Evolutionary conservation across 53 echinoderm and acorn worm genomes (phyloP), one percentile per base, ranked within the genome.

Genomic region (Holothuria scabra): DNA sequence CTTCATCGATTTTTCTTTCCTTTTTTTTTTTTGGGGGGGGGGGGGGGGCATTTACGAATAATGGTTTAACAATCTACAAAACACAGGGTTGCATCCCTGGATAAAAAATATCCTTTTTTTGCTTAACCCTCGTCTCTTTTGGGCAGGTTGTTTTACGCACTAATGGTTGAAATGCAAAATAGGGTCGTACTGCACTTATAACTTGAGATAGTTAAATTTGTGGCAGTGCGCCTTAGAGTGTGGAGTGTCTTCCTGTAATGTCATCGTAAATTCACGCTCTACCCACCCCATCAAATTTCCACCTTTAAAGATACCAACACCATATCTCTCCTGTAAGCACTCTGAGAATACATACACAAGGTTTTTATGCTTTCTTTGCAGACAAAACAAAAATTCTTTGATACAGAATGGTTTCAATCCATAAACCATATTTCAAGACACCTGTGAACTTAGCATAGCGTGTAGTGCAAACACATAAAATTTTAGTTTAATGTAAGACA

Each of bases 341-440:
- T 52, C 18, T 8, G 11, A 44, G 37, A 67, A 28, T n/a, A 35
- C 71, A 26, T 71, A 13, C 44, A 19, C 23, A 5, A 26, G 23
- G 25, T 38, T 67, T 70, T 67, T 67, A 71, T 71, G 71, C 71
- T 71, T 44, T 71, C 71, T 71, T 71, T 71, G 71, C 71, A 71
- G n/a, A 71, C 34, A 71, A 38, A 71, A 71, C 71, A 71, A 3
- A 52, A 71, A n/a, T 48, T 71, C 71, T 71, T 71, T 71, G 71
- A 71, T 20, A 23, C 25, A 26, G 41, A 71, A 71, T 71, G 46
- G 21, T 71, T 71, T 71, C 21, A 48, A 41, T 48, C 24, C 71
- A 71, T 71, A 71, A 71, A 71, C 44, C 46, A 48, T 71, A 71
- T 71, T 71, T 44, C 9, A 22, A 71, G 71, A 71, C 71, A 71